A percentile compares a stretch with the other conserved stretches of the same genome.
Evolutionary conservation across 2,888 invertebrate genomes (phyloP).

Genomic region (Ormyrus pomaceus): DNA sequence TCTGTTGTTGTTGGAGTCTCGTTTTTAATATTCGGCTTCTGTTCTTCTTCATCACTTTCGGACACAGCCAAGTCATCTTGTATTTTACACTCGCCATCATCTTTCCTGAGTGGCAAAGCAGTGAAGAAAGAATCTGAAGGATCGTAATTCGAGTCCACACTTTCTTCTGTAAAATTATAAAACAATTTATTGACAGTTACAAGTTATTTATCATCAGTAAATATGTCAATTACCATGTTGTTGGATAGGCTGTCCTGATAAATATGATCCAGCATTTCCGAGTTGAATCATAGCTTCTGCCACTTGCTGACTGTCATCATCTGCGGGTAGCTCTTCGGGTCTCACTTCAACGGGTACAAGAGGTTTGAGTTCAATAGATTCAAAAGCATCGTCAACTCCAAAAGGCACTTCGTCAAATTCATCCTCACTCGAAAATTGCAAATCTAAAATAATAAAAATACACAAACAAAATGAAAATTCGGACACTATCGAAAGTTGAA

Average conservation of each 20-base stretch:
- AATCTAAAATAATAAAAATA: constrained; percentile 75
- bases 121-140: constrained; percentile 89
- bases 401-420: constrained; percentile 81
- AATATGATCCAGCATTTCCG: constrained; percentile 82
- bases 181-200: constrained; percentile 29
- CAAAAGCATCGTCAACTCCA: constrained; percentile 77
- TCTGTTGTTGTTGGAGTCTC: constrained; percentile 38
- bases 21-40: constrained; percentile 39
- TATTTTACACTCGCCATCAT: constrained; percentile 78
- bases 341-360: constrained; percentile 68
- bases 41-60: constrained; percentile 83
- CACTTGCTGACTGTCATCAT: constrained; percentile 82
- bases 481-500: background rate
- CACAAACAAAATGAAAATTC: constrained; percentile 14
- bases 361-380: constrained; percentile 68
- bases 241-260: constrained; percentile 72
- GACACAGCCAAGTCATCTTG: constrained; percentile 87
- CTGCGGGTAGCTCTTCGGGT: constrained; percentile 73
- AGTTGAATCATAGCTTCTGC: constrained; percentile 88
- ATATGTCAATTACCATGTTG: constrained; percentile 65
- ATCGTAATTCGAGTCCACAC: constrained; percentile 89
- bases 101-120: constrained; percentile 74
- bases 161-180: constrained; percentile 78
- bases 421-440: constrained; percentile 85
- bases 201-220: background rate